A percentile compares a stretch with the other conserved stretches of the same genome.
phyloP scores from a whole-genome alignment of 2,888 invertebrate species.

The Pammene fasciana region DNA sequence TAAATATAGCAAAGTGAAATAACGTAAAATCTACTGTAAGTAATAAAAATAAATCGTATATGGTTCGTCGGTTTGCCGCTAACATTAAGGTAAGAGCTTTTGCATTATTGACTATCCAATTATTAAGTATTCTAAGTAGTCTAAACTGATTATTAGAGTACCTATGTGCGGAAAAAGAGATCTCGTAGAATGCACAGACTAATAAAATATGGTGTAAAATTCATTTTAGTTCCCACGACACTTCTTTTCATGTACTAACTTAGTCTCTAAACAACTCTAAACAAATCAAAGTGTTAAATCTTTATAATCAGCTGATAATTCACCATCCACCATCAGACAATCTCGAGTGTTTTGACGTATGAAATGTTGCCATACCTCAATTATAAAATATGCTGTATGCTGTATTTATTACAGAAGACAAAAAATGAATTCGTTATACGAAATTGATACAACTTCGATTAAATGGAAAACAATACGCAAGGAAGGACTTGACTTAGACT shows the following conservation, averaged over 20 bases:
- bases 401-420: slow-evolving; percentile 10
- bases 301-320: too few species aligned
- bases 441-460: slow-evolving; percentile 54
- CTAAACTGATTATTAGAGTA: background rate
- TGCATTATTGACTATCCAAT: too few species aligned
- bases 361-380: slow-evolving; percentile 28
- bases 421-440: slow-evolving; percentile 55
- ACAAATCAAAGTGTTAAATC: too few species aligned
- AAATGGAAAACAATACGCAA: slow-evolving; percentile 68
- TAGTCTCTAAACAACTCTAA: too few species aligned
- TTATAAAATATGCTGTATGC: slow-evolving; percentile 20
- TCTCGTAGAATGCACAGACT: too few species aligned
- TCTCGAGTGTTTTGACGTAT: slow-evolving; percentile 10
- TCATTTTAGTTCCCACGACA: too few species aligned
- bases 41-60: too few species aligned
- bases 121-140: too few species aligned
- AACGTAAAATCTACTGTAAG: background rate
- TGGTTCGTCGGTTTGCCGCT: background rate
- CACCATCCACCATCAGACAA: too few species aligned
- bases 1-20: too few species aligned
- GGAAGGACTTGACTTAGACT: slow-evolving; percentile 84
- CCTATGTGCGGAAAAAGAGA: background rate
- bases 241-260: too few species aligned
- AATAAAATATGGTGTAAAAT: too few species aligned
- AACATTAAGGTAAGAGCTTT: background rate